Evolutionary conservation across 1,140 invertebrate genomes (phyloP).

Genomic region (Drosophila insularis): DNA sequence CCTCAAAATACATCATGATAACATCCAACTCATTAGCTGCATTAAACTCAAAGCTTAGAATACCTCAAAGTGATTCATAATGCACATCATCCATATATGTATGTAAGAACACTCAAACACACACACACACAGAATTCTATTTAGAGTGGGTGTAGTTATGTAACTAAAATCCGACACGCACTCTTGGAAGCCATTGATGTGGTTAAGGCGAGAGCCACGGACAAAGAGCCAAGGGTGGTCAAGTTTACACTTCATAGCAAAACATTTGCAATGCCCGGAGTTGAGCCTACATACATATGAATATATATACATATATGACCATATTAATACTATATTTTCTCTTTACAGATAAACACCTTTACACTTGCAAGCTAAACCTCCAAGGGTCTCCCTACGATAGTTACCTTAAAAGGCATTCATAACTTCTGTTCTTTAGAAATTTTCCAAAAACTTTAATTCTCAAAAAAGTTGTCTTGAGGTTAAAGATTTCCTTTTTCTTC

Average conservation of each 20-base stretch:
- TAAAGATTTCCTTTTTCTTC: not conserved
- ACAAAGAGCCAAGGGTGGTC: not conserved
- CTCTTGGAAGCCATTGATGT: constrained; percentile 11
- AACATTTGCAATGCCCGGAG: constrained; percentile 27
- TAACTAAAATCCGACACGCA: not conserved
- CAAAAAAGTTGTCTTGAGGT: constrained; percentile 21
- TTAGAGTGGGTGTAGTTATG: not conserved
- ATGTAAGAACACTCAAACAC: not conserved
- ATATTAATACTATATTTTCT: constrained; percentile 18
- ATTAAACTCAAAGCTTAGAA: constrained; percentile 11
- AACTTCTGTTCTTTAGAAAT: not conserved
- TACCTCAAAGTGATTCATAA: constrained; percentile 7
- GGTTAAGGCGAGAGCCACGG: not conserved
- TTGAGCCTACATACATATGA: too few species aligned
- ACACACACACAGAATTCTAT: not conserved
- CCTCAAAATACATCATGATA: not conserved
- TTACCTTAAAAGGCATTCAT: constrained; percentile 14
- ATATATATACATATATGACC: constrained; percentile 17
- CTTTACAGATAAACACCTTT: constrained; percentile 34
- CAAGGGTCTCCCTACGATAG: not conserved
- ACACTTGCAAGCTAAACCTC: not conserved
- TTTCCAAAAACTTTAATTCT: constrained; percentile 24
- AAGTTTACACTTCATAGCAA: constrained; percentile 44
- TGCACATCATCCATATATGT: not conserved
- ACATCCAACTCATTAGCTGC: constrained; percentile 16